Conservation (phyloP, 2,888 invertebrate species). For the Nephrocerus scutellatus region DNA sequence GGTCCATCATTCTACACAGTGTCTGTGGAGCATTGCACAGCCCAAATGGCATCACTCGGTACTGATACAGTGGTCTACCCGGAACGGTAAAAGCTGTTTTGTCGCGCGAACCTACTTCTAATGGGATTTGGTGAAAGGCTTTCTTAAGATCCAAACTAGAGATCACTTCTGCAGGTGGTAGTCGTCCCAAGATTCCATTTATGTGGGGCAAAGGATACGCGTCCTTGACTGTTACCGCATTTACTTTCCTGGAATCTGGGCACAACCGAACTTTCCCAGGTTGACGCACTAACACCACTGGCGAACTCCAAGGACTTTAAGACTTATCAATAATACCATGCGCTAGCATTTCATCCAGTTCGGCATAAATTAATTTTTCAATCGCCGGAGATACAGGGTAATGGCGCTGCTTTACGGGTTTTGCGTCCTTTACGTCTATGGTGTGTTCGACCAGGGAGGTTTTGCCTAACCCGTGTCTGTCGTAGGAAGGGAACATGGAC, state of each 20-base stretch:
- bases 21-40: slow-evolving; percentile 4
- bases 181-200: slow-evolving; percentile 4
- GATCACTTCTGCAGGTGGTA: slow-evolving; percentile 10
- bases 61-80: slow-evolving; percentile 9
- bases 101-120: slow-evolving; percentile 4
- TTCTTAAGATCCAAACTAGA: slow-evolving; percentile 13
- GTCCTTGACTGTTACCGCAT: slow-evolving; percentile 21
- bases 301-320: slow-evolving; percentile 28
- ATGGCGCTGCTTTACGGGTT: no score
- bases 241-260: slow-evolving; percentile 27
- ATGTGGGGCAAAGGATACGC: slow-evolving; percentile 12
- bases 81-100: slow-evolving; percentile 10
- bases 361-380: no score
- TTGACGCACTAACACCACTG: slow-evolving; percentile 25
- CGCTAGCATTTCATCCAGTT: no score
- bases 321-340: no score
- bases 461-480: no score
- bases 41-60: slow-evolving; percentile 8
- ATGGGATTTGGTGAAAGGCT: slow-evolving; percentile 11
- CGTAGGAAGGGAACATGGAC: no score
- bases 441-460: no score
- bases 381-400: no score
- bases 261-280: slow-evolving; percentile 23
- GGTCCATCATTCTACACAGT: slow-evolving; percentile 2
- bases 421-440: no score